Percentiles rank a stretch among this genome's conserved stretches.
Evolutionary conservation across 1,140 invertebrate genomes (phyloP).

Genomic region (Maniola jurtina): DNA sequence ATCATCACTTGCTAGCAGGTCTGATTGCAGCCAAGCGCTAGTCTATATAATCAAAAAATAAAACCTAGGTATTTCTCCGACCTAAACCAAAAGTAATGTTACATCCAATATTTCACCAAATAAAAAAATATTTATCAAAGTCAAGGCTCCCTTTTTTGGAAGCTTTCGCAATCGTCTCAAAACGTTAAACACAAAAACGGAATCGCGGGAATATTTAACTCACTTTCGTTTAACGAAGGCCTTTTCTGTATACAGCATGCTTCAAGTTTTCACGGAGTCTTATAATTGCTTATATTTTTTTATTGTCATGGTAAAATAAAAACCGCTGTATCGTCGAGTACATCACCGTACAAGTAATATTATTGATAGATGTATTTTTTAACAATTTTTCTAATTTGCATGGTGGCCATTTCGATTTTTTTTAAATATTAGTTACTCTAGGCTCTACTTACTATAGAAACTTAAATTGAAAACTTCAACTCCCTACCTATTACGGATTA

Average conservation of each 20-base stretch:
- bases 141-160: constrained; percentile 8
- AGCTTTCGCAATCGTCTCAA: constrained; percentile 7
- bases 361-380: too few relatives aligned
- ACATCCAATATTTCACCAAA: background rate
- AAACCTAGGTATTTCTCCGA: background rate
- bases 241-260: constrained; percentile 21
- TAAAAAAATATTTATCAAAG: constrained; percentile 1
- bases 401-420: too few relatives aligned
- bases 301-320: background rate
- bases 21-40: too few relatives aligned
- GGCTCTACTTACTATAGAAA: too few relatives aligned
- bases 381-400: too few relatives aligned
- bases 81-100: background rate
- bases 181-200: constrained; percentile 11
- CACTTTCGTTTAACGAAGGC: constrained; percentile 27
- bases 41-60: too few relatives aligned
- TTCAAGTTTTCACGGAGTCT: background rate
- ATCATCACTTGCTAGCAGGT: too few relatives aligned
- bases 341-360: too few relatives aligned
- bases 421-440: too few relatives aligned
- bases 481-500: too few relatives aligned
- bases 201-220: constrained; percentile 14
- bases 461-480: too few relatives aligned
- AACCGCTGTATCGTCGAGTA: too few relatives aligned
- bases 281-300: background rate